Evolutionary conservation across 2,113 vertebrate genomes (phyloP), one percentile per base, ranked within the genome.

Genomic region (Psammodynastes pulverulentus): DNA sequence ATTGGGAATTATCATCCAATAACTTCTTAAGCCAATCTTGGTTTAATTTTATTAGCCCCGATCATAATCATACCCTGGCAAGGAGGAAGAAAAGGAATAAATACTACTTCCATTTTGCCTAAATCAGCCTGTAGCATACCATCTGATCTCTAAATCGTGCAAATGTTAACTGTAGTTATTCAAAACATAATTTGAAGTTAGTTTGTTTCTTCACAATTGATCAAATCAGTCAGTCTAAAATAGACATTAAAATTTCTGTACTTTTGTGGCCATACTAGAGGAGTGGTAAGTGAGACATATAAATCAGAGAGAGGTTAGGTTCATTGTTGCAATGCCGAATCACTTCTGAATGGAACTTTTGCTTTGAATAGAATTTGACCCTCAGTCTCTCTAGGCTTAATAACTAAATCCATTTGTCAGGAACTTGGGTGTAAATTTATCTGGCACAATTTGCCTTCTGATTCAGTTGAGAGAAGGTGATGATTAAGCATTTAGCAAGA

Each of bases 351-450:
- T 90, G 91, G 90, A 26, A 43, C 6, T 88, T 34, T 9, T 0
- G 85, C 72, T 88, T 92, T 45, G 93, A 90, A 54, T n/a, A 29
- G 89, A 86, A 9, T 45, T 87, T 86, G 46, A 94, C 53, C 53
- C 15, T 39, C 67, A 1, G 17, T 21, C 67, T 79, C 67, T 39
- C 34, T 34, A 72, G 4, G 4, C 5, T 26, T 92, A 85, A 26
- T 91, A 85, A 56, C 62, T 2, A 4, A 29, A 26, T 24, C 3
- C 2, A 46, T 0, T 1, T 91, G n/a, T 93, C 72, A 85, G 39
- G 54, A 84, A 13, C 26, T 43, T 24, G 1, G 91, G 7, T 87
- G 12, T 3, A 4, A 92, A 45, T 88, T 93, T 1, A 0, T 19
- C 39, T 2, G 51, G 67, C 9, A 90, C 6, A 39, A 8, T 34